Evolutionary conservation across 2,113 vertebrate species (phyloP), one percentile per base, ranked within the genome.

Genomic region (Stigmatopora argus): DNA sequence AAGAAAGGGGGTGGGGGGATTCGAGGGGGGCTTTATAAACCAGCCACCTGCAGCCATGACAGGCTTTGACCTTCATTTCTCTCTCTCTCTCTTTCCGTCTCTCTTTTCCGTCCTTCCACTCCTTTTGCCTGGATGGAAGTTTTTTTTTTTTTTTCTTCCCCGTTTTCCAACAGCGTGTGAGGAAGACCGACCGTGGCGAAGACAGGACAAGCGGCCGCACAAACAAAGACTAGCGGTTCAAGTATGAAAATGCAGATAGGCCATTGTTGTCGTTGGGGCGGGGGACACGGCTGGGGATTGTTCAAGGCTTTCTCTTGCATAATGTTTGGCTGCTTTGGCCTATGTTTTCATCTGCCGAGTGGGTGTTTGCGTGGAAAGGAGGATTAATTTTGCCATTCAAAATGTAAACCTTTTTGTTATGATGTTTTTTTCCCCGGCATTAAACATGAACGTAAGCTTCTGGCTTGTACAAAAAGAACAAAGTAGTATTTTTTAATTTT

Each of bases 161-260:
- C 21, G 10, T 23, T 53, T 58, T 61, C 59, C 59, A 61, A 38
- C 41, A 45, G 59, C n/a, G 59, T 53, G 82, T 72, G 73, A 82
- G 78, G 80, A 81, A 73, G 78, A 90, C 87, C 83, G 87, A 83
- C 87, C 83, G 87, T 91, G 88, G 90, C 73, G 72, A 86, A 89
- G 89, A 89, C 89, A 80, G 59, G 89, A 89, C 89, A 80, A 31
- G 59, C 59, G 41, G 19, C 19, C 38, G 75, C 82, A 89, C 90
- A 94, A 94, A 93, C 93, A 92, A 91, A 92, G 92, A 93, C 93
- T 94, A 92, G 92, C 81, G 80, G 84, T 82, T 87, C 90, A 92
- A 91, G 93, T 92, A 93, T 90, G 93, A 92, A 95, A 94, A 94
- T 94, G 93, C 90, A 94, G 94, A 93, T 94, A 84, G 93, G 89